Conservation (phyloP, 2,797 vertebrate genomes). For the Hipposideros larvatus region DNA sequence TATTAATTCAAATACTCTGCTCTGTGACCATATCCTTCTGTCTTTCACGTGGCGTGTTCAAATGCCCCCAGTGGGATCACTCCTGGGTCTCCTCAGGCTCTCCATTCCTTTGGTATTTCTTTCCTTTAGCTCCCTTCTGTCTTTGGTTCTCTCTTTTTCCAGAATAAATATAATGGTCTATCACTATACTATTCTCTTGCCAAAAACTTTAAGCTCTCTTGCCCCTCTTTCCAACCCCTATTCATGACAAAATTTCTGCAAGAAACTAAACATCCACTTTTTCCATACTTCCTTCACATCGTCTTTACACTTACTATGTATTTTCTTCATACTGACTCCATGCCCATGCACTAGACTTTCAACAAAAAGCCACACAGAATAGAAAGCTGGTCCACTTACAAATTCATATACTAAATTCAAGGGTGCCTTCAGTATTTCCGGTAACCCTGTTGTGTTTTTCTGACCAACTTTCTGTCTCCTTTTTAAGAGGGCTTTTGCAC, state of each 20-base stretch:
- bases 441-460: background rate
- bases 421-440: background rate
- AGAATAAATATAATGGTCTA: background rate
- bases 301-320: background rate
- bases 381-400: background rate
- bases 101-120: background rate
- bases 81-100: fast-evolving
- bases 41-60: background rate
- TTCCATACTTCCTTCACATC: background rate
- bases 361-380: background rate
- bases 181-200: background rate
- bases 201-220: background rate
- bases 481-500: background rate
- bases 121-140: background rate
- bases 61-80: fast-evolving
- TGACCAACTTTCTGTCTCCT: background rate
- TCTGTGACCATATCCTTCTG: background rate
- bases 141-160: background rate
- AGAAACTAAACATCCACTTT: background rate
- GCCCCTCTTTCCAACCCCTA: background rate
- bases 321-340: background rate
- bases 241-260: background rate
- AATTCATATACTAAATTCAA: background rate
- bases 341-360: background rate
- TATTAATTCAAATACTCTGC: background rate